A percentile compares a stretch with the other conserved stretches of the same genome.
Evolutionary conservation across 1,140 invertebrate species (phyloP).

Genomic region (Anagrus nilaparvatae): DNA sequence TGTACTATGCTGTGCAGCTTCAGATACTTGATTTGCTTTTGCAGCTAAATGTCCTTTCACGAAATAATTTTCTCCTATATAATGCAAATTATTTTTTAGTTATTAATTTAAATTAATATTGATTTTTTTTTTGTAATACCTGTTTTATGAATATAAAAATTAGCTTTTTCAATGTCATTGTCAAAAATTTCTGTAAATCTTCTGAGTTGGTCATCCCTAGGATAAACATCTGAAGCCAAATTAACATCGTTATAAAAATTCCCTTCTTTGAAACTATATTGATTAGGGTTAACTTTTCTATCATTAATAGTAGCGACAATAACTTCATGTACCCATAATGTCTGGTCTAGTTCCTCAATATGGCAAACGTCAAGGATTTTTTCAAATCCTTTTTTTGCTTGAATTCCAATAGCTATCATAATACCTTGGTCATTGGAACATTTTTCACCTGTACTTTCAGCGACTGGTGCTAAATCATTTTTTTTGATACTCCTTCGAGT

Average conservation of each 20-base stretch:
- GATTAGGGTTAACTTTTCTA: too few species aligned
- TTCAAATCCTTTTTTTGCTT: too few species aligned
- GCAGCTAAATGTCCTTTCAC: slow-evolving; percentile 57
- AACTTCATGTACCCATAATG: slow-evolving; percentile 5
- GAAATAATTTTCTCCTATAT: slow-evolving; percentile 34
- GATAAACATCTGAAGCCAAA: too few species aligned
- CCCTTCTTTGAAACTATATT: too few species aligned
- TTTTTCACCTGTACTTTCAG: too few species aligned
- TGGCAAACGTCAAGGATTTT: slow-evolving; percentile 7
- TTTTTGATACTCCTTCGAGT: too few species aligned
- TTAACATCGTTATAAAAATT: too few species aligned
- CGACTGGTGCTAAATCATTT: too few species aligned
- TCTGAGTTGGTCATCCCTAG: background rate
- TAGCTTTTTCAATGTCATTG: slow-evolving; percentile 8
- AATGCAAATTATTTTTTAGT: slow-evolving; percentile 3
- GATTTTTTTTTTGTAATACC: slow-evolving; percentile 1
- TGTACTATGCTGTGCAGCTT: slow-evolving; percentile 50
- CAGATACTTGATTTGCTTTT: slow-evolving; percentile 54
- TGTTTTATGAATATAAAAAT: slow-evolving; percentile 14
- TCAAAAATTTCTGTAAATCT: slow-evolving; percentile 7
- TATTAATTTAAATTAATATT: background rate
- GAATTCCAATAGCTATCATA: too few species aligned
- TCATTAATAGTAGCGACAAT: too few species aligned
- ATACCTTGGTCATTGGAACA: too few species aligned
- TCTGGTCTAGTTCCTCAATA: background rate